A percentile compares a stretch with the other conserved stretches of the same genome.
Evolutionary conservation across 2,888 invertebrate genomes (phyloP).

Genomic region (Drosophila falleni): DNA sequence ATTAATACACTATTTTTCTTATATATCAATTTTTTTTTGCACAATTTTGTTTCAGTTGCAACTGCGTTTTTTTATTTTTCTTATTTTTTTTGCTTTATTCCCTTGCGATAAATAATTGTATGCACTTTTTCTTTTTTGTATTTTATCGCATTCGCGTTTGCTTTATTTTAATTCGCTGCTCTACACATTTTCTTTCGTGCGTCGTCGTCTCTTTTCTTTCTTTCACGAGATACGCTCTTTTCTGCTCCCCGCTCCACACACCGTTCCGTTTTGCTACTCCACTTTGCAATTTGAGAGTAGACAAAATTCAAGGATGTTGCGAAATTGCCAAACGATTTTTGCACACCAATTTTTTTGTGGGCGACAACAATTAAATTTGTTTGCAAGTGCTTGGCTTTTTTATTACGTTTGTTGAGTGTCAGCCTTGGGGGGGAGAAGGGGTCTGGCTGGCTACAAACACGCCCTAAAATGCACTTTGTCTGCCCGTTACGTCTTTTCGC

Average conservation of each 20-base stretch:
- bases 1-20: conserved; percentile 30
- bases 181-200: conserved; percentile 64
- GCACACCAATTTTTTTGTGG: conserved; percentile 21
- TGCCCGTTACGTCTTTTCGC: conserved; percentile 52
- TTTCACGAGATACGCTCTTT: conserved; percentile 62
- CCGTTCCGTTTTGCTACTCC: conserved; percentile 64
- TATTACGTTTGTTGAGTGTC: conserved; percentile 57
- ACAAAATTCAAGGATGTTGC: conserved; percentile 77
- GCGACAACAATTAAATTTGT: conserved; percentile 34
- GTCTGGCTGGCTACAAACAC: conserved; percentile 73
- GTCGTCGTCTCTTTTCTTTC: conserved; percentile 67
- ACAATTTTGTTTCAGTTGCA: conserved; percentile 43
- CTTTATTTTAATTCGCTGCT: conserved; percentile 63
- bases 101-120: conserved; percentile 35
- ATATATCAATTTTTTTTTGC: conserved; percentile 25
- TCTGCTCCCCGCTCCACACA: conserved; percentile 49
- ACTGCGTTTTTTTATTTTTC: background rate
- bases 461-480: conserved; percentile 82
- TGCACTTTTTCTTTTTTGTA: conserved; percentile 46
- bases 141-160: conserved; percentile 55
- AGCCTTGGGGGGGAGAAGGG: conserved; percentile 46
- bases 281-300: conserved; percentile 82
- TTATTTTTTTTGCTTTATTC: conserved; percentile 21
- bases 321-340: conserved; percentile 56
- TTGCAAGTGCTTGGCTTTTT: conserved; percentile 26